A percentile compares a stretch with the other conserved stretches of the same genome.
Conservation (phyloP, 2,797 vertebrate genomes). For the Chelmon rostratus region DNA sequence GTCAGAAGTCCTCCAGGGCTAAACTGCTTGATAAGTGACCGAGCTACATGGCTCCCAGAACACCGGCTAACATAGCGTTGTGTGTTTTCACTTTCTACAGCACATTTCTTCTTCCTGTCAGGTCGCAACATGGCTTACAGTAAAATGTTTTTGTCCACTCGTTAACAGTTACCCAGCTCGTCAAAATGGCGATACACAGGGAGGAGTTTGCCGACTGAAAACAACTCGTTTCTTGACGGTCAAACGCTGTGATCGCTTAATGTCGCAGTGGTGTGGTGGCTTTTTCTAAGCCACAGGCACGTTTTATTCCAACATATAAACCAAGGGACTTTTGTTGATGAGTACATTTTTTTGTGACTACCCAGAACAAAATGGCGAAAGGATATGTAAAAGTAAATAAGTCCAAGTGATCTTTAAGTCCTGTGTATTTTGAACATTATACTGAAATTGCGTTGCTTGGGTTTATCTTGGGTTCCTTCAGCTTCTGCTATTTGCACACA, state of each 20-base stretch:
- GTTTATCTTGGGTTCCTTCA: background rate
- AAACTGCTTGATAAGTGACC: background rate
- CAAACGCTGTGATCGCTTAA: background rate
- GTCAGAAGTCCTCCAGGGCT: background rate
- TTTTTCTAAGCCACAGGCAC: background rate
- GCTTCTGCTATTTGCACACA: background rate
- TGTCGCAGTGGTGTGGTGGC: background rate
- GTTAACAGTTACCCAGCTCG: constrained; percentile 52
- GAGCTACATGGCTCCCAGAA: background rate
- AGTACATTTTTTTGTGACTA: constrained; percentile 28
- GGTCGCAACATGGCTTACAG: constrained; percentile 22
- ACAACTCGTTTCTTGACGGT: constrained; percentile 66
- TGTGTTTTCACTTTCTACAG: background rate
- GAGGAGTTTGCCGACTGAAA: constrained; percentile 80
- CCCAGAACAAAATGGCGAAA: constrained; percentile 84
- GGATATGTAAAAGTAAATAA: constrained; percentile 22
- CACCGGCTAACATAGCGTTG: too few relatives aligned
- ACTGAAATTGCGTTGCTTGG: background rate
- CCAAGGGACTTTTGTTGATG: background rate
- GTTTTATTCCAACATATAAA: background rate
- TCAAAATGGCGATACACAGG: constrained; percentile 87
- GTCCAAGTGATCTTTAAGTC: too few relatives aligned
- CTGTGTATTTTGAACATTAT: background rate
- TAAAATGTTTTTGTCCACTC: constrained; percentile 55
- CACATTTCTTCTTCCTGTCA: too few relatives aligned